Base-by-base conservation (phyloP, 64 coral and sea anemone genomes). In the Stichodactyla helianthus region DNA sequence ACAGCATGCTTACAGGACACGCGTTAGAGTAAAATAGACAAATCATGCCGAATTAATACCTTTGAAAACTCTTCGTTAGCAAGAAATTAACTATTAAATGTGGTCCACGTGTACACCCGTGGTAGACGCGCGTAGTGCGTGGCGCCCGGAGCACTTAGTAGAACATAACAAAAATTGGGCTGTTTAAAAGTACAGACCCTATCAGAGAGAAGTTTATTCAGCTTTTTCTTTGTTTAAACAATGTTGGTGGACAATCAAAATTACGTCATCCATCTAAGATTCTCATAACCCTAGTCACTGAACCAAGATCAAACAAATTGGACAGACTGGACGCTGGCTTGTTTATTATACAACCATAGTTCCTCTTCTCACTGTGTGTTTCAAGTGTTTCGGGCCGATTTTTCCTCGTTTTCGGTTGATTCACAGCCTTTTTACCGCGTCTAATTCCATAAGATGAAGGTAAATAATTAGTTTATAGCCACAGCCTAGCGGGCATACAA, bases 221-320 rank as follows among this genome's bases (percentile, higher is more conserved):
- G 68, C 68, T 74, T 74, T 74, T 31, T 27, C 68, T 74, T 74
- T 74, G 68, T 74, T 74, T 74, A 31, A 74, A 74, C 68, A 74
- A 26, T 74, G 12, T 74, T 74, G 6, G 4, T 23, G 68, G 23
- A 74, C 68, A 74, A 74, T 28, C 22, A 31, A 28, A 74, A 12
- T 27, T 10, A 74, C 68, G 68, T 74, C 68, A 74, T 74, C 68
- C 4, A 26, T 74, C 25, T 13, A 27, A 25, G 10, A 11, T n/a
- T 27, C 12, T 31, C 11, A 31, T 74, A 31, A 10, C 68, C 23
- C 25, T 12, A 10, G 35, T 44, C 68, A 10, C 25, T 23, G 27
- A 9, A 28, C 26, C 68, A 10, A 74, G 22, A 23, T 22, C 19
- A 70, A 70, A 74, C 10, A 27, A 14, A 74, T 11, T 74, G 68